phyloP scores from a whole-genome alignment of 2,113 vertebrate genomes.

The Microtus ochrogaster region DNA sequence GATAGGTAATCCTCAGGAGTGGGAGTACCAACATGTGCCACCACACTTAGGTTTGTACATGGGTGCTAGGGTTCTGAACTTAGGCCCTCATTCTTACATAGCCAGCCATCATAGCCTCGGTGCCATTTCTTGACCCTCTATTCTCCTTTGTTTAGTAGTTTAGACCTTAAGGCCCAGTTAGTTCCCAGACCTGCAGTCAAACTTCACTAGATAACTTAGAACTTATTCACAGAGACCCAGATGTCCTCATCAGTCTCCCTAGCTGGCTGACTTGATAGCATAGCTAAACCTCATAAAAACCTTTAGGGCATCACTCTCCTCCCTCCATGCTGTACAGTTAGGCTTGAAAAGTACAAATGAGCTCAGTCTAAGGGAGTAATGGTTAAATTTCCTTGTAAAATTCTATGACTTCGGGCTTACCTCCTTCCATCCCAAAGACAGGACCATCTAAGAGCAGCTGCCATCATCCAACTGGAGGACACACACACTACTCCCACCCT shows the following conservation, averaged over 20 bases:
- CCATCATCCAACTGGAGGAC: rapidly evolving
- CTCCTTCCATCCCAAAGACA: not conserved
- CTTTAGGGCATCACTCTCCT: not conserved
- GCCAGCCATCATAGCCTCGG: not conserved
- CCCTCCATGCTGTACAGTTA: too few relatives aligned
- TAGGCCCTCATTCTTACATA: not conserved
- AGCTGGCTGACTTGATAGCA: not conserved
- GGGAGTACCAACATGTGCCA: not conserved
- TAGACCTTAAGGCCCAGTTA: not conserved
- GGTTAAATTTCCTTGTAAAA: not conserved
- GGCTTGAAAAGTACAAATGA: not conserved
- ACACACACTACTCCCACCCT: not conserved
- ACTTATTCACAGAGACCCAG: not conserved
- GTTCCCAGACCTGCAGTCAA: not conserved
- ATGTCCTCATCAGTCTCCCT: not conserved
- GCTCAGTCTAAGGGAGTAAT: not conserved
- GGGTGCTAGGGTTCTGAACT: not conserved
- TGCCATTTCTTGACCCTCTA: not conserved
- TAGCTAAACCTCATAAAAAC: not conserved
- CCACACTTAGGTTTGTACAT: not conserved
- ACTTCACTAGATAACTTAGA: not conserved
- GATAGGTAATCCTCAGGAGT: not conserved
- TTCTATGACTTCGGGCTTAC: not conserved
- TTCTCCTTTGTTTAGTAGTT: not conserved
- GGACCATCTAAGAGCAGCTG: not conserved